Percentiles rank a stretch among this genome's conserved stretches.
These are phyloP conservation scores for Meloidogyne exigua DNA, from an alignment of 1,140 invertebrate species.

Conservation along the genomic window DNA sequence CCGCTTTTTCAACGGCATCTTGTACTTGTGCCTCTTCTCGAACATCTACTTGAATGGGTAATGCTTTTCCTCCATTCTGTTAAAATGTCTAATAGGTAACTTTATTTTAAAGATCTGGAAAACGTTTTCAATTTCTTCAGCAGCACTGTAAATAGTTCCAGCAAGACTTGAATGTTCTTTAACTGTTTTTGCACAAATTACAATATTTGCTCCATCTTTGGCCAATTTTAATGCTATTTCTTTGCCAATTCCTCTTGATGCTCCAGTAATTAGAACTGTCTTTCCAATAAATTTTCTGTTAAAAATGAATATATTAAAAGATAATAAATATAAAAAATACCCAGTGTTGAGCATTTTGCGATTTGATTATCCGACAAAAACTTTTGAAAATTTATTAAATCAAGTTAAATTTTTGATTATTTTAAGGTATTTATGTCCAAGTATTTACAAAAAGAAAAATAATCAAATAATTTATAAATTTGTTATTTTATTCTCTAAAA, in stretches of 20 bases:
- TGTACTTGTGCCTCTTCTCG: conserved; percentile 80
- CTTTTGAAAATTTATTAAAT: neutral
- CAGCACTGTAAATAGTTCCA: conserved; percentile 95
- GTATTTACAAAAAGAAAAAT: neutral
- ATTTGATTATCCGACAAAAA: no score
- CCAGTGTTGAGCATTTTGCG: conserved; percentile 35
- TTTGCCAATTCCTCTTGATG: conserved; percentile 87
- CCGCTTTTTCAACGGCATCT: conserved; percentile 80
- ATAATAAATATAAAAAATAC: conserved; percentile 8
- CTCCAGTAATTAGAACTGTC: conserved; percentile 92
- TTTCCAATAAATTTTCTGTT: conserved; percentile 78
- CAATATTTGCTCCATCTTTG: conserved; percentile 73
- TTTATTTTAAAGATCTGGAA: neutral
- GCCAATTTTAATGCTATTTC: conserved; percentile 87
- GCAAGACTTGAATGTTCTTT: conserved; percentile 83
- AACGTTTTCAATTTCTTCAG: conserved; percentile 79
- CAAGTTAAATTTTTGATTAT: no score
- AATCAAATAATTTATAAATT: neutral
- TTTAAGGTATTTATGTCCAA: neutral
- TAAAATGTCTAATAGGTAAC: neutral
- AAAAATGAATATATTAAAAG: neutral
- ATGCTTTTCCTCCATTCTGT: conserved; percentile 86
- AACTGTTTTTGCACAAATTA: conserved; percentile 62
- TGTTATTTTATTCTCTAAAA: neutral
- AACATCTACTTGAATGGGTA: conserved; percentile 91